Conservation (phyloP, 2,888 invertebrate genomes). For the Eueremaeus valkanovi region DNA sequence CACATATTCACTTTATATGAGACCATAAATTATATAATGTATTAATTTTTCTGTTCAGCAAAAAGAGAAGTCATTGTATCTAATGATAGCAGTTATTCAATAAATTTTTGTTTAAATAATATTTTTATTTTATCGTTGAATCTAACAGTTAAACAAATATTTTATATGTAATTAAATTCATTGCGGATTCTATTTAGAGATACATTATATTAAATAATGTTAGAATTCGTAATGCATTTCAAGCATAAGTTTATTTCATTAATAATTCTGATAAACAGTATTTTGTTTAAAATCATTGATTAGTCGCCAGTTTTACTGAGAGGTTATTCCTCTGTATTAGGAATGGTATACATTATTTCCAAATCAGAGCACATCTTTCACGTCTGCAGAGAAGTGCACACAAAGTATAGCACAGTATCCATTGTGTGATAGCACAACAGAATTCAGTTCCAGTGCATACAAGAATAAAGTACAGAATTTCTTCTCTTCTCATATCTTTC, state of each 20-base stretch:
- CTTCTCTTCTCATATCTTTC: conserved; percentile 15
- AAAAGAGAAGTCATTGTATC: no score
- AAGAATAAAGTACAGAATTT: neutral
- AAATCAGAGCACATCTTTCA: conserved; percentile 6
- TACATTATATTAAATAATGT: no score
- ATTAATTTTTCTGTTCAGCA: no score
- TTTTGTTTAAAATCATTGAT: conserved; percentile 3
- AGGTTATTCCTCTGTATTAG: neutral
- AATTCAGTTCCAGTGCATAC: no score
- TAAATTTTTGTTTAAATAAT: no score
- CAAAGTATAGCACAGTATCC: no score
- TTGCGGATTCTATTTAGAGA: no score
- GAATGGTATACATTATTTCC: neutral
- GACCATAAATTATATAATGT: no score
- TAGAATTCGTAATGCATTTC: neutral
- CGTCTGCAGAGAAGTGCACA: neutral
- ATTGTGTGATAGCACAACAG: neutral
- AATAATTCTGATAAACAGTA: neutral
- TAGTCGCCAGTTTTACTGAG: neutral
- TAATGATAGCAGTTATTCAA: no score
- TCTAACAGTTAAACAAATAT: no score
- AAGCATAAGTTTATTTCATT: neutral
- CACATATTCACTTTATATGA: neutral
- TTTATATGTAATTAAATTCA: neutral
- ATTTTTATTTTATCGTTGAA: no score